Percentiles rank a stretch among this genome's conserved stretches.
Conservation (phyloP, 2,113 vertebrate genomes). For the Ramphastos sulfuratus region DNA sequence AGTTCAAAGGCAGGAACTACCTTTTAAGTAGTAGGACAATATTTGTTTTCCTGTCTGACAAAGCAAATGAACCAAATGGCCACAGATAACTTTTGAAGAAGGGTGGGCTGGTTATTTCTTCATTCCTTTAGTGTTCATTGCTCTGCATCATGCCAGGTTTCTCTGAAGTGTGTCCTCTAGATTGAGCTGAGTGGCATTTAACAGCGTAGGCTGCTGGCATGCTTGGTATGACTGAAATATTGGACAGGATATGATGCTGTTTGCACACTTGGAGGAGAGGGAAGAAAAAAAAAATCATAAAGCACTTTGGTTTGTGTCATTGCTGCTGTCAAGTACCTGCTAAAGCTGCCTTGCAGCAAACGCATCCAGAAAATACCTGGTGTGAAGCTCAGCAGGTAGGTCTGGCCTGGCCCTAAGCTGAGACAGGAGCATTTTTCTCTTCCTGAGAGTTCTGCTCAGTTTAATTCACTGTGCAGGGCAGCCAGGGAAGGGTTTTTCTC, state of each 20-base stretch:
- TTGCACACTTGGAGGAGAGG: background rate
- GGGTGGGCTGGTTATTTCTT: background rate
- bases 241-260: background rate
- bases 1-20: constrained; percentile 35
- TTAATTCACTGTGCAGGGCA: background rate
- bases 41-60: background rate
- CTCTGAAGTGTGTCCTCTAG: background rate
- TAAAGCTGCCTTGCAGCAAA: background rate
- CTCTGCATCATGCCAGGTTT: background rate
- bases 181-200: background rate
- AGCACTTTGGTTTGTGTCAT: background rate
- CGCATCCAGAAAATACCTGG: background rate
- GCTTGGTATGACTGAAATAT: background rate
- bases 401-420: background rate
- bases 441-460: background rate
- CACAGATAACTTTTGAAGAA: background rate
- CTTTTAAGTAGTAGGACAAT: background rate
- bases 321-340: background rate
- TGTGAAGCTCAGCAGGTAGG: background rate
- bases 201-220: background rate
- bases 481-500: background rate
- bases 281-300: too few relatives aligned
- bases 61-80: background rate
- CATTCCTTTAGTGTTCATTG: background rate
- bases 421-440: background rate